Evolutionary conservation across 2,888 invertebrate species (phyloP), one percentile per base, ranked within the genome.

Genomic region (Xanthorhoe spadicearia): DNA sequence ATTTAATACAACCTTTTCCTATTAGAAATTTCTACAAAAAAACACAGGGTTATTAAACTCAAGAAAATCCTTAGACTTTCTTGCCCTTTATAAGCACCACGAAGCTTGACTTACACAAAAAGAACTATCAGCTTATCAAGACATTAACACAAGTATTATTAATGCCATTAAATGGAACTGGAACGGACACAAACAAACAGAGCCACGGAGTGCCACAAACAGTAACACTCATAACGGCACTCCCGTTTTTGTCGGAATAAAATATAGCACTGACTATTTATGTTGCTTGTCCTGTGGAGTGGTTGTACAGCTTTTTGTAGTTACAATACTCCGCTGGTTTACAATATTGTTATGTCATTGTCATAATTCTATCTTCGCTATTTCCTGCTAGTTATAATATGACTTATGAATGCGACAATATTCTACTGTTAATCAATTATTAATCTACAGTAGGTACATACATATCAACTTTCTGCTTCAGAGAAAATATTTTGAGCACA

Each of bases 241-340:
- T 63, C 50, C 56, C 64, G 72, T 72, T 72, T 74, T 72, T 72
- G 66, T 59, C 60, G 56, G 66, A 58, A 72, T 72, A 74, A 72
- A 72, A 72, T 74, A 72, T 71, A 66, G 80, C 74, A 72, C 66
- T 68, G 69, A 77, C 65, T 77, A 66, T 70, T 73, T 70, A 80
- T 69, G 71, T 68, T 49, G 28, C 59, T 57, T 64, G 62, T 66
- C 58, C 59, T 51, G 63, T 32, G 48, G 56, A 56, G 62, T 58
- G 58, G 35, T 38, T 54, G 61, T 54, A 35, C 51, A 38, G 56
- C 48, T 66, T 66, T 68, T 64, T 62, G 35, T 28, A 50, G 7
- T 13, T 32, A 10, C 28, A 52, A 49, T 50, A 28, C 32, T 23
- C 46, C 18, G 13, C 54, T 43, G 17, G 13, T 55, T 19, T 56